phyloP scores from a whole-genome alignment of 1,140 invertebrate species.

The Callitettix versicolor region DNA sequence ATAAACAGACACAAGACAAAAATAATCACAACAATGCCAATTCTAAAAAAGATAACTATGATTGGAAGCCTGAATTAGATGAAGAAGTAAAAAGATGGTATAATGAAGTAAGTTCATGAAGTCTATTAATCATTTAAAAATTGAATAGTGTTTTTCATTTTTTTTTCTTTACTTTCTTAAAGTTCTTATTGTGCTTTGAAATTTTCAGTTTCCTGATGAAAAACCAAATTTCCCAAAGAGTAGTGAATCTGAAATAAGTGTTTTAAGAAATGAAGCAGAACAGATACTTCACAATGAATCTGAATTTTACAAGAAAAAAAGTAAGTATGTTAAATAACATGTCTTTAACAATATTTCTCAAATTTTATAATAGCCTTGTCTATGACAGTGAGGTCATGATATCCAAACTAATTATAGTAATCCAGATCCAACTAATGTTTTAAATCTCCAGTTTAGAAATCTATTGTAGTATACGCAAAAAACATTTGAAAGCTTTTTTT shows the following conservation, averaged over 20 bases:
- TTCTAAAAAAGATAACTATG: no score
- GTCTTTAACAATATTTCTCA: not conserved
- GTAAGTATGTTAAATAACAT: conserved; percentile 4
- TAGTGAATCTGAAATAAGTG: conserved; percentile 8
- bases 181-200: not conserved
- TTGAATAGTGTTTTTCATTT: no score
- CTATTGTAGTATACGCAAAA: not conserved
- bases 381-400: not conserved
- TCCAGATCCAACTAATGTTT: not conserved
- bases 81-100: no score
- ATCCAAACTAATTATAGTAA: not conserved
- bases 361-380: not conserved
- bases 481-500: not conserved
- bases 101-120: no score
- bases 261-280: conserved; percentile 16
- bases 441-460: not conserved
- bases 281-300: conserved; percentile 11
- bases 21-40: no score
- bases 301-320: not conserved
- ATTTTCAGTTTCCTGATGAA: not conserved
- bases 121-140: no score
- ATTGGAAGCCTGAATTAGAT: no score
- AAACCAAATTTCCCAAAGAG: not conserved
- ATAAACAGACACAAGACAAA: no score
- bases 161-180: no score